Evolutionary conservation across 2,113 vertebrate genomes (phyloP), one percentile per base, ranked within the genome.

Genomic region (Numenius arquata): DNA sequence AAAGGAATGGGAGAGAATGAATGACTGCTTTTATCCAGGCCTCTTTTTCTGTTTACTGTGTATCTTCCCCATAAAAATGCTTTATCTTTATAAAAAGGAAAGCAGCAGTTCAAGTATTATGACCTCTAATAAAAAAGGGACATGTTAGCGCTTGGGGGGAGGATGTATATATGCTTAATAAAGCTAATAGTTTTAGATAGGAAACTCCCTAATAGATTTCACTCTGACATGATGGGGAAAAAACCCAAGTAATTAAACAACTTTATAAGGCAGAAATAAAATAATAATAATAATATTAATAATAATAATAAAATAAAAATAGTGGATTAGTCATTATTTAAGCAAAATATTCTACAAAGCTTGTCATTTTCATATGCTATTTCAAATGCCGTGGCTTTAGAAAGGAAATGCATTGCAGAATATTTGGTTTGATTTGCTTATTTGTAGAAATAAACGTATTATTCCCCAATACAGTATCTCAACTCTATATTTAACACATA

Each of bases 121-220:
- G 15, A 65, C 11, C 8, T 62, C 8, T 76, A 88, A 32, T 3
- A 76, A 17, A 17, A 76, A 78, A 75, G 5, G 41, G 6, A 76
- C 61, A 63, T 50, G 2, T 16, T 21, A 6, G 6, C 14, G 7
- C 15, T 19, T 1, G 4, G 2, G 2, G 8, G 3, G 7, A 61
- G 8, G 18, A 17, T 18, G 26, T 40, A 30, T 52, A 40, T 5
- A 8, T 16, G 1, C 17, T 59, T 38, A 52, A 26, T 62, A 45
- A 22, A 36, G 12, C 4, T 66, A 62, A 68, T 68, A 29, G 30
- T 38, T 68, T 30, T 13, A 50, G 25, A 53, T 38, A 48, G 13
- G 6, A 34, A 62, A 38, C 12, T 70, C 9, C 32, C 67, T 40
- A 87, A 53, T 2, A 32, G 15, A 15, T 80, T 26, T 61, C 47